Conservation (phyloP, 2,888 invertebrate species). For the Agrochola lota region DNA sequence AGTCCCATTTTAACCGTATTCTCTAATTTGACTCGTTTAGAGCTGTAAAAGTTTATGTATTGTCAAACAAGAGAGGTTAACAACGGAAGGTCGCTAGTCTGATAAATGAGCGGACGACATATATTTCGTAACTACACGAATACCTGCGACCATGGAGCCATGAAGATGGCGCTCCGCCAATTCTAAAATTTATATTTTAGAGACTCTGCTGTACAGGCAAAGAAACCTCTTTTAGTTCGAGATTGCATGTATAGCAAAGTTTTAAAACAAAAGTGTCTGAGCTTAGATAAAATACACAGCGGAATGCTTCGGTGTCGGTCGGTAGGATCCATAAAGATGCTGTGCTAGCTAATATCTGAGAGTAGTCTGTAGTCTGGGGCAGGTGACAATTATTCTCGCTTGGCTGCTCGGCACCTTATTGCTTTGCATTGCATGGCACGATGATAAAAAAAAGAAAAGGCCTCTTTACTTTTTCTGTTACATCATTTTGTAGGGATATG, state of each 20-base stretch:
- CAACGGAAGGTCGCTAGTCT: conserved; percentile 16
- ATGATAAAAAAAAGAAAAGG: not conserved
- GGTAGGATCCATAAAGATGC: conserved; percentile 66
- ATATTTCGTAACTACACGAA: conserved; percentile 33
- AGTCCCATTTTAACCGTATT: conserved; percentile 17
- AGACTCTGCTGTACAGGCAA: conserved; percentile 33
- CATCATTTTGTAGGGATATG: not conserved
- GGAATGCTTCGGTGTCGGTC: conserved; percentile 54
- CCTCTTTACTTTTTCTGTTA: not conserved
- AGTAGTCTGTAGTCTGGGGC: conserved; percentile 63
- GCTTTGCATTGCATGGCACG: conserved; percentile 12
- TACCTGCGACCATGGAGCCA: conserved; percentile 36
- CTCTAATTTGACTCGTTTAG: conserved; percentile 4
- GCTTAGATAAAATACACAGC: conserved; percentile 57
- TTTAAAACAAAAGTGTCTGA: conserved; percentile 48
- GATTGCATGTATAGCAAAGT: conserved; percentile 46
- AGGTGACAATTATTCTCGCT: conserved; percentile 64
- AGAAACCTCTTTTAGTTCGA: conserved; percentile 53
- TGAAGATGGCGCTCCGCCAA: conserved; percentile 53
- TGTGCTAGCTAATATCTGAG: conserved; percentile 69
- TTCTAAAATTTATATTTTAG: conserved; percentile 46
- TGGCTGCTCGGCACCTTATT: conserved; percentile 23
- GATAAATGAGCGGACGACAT: conserved; percentile 35
- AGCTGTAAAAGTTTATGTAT: conserved; percentile 7
- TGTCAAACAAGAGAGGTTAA: conserved; percentile 15